Evolutionary conservation across 2,113 vertebrate species (phyloP).

Genomic region (Xenotilapia leptura): DNA sequence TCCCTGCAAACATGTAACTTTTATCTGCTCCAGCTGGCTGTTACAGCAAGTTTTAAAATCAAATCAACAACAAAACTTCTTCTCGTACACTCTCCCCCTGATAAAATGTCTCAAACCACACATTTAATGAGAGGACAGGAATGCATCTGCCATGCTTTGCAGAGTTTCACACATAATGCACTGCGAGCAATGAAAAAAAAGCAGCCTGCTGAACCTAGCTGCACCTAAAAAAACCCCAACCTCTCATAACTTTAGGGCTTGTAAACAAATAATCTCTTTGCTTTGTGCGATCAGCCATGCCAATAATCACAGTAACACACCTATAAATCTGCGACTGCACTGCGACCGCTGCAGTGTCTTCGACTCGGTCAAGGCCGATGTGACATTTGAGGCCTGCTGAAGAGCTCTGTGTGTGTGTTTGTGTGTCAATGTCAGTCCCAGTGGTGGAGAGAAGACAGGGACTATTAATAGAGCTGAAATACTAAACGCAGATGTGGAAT

Average conservation of each 20-base stretch:
- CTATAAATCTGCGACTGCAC: too few species aligned
- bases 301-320: not conserved
- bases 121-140: not conserved
- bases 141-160: not conserved
- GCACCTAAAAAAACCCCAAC: rapidly evolving
- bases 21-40: not conserved
- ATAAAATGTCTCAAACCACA: not conserved
- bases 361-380: not conserved
- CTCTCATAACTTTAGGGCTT: not conserved
- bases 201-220: not conserved
- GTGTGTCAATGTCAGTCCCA: not conserved
- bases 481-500: conserved; percentile 51
- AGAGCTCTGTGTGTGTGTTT: not conserved
- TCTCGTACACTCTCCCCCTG: not conserved
- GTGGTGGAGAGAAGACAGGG: not conserved
- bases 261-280: not conserved
- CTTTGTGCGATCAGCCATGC: not conserved
- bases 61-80: not conserved
- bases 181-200: not conserved
- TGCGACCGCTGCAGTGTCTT: not conserved
- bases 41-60: not conserved
- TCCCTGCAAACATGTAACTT: not conserved
- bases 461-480: conserved; percentile 73
- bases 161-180: not conserved
- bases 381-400: conserved; percentile 43